These are phyloP conservation scores for Acleris literana DNA, from an alignment of 2,888 invertebrate genomes.

Conservation along the genomic window DNA sequence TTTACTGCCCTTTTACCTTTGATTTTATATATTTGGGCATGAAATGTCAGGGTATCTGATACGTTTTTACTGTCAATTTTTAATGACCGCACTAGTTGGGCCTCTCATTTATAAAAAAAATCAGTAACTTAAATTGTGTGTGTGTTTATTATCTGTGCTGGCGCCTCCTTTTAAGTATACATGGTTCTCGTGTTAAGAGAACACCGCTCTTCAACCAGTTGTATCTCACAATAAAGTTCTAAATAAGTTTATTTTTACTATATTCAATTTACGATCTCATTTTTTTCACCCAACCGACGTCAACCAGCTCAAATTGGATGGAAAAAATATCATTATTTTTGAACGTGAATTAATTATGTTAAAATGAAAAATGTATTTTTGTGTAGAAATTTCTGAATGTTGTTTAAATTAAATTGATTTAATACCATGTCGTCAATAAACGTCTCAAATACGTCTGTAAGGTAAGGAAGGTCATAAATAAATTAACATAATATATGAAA, in stretches of 20 bases:
- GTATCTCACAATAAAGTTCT: too few species aligned
- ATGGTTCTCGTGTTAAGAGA: too few species aligned
- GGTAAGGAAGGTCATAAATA: too few species aligned
- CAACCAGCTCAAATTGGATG: not conserved
- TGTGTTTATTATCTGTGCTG: too few species aligned
- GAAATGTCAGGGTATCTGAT: conserved; percentile 78
- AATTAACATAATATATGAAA: too few species aligned
- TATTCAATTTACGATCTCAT: conserved; percentile 5
- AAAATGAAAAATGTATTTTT: conserved; percentile 5
- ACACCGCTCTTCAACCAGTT: too few species aligned
- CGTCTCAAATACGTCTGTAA: too few species aligned
- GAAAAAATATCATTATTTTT: not conserved
- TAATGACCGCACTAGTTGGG: not conserved
- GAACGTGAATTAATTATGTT: conserved; percentile 24
- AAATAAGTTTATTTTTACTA: too few species aligned
- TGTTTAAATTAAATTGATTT: not conserved
- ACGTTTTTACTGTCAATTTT: conserved; percentile 33
- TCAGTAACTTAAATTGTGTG: too few species aligned
- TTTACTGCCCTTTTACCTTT: conserved; percentile 54
- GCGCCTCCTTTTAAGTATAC: too few species aligned
- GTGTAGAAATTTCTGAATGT: conserved; percentile 17
- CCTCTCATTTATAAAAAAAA: too few species aligned
- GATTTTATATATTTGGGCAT: conserved; percentile 69
- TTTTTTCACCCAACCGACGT: not conserved
- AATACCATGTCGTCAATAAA: not conserved